These are phyloP conservation scores for Vulpes lagopus DNA, from an alignment of 2,113 vertebrate genomes.

Conservation along the genomic window DNA sequence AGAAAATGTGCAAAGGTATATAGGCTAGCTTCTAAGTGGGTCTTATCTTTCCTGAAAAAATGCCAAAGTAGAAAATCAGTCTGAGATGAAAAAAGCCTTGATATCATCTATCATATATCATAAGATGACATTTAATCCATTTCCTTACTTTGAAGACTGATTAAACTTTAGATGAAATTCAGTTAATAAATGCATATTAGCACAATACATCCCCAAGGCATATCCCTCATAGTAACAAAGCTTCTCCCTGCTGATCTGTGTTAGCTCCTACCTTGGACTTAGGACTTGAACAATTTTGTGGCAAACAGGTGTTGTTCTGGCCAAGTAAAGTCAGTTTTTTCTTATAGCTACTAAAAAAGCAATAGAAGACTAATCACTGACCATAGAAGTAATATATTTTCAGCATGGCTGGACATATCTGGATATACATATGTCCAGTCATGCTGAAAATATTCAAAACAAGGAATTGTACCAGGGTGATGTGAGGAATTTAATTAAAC, in stretches of 20 bases:
- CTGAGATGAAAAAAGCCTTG: slow-evolving; percentile 17
- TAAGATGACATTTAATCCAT: slow-evolving; percentile 47
- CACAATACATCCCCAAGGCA: background rate
- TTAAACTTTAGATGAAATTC: slow-evolving; percentile 53
- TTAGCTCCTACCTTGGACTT: background rate
- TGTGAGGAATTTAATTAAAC: slow-evolving; percentile 70
- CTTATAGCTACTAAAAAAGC: background rate
- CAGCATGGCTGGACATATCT: background rate
- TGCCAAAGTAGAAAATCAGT: slow-evolving; percentile 34
- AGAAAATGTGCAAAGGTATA: slow-evolving; percentile 9
- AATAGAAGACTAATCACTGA: background rate
- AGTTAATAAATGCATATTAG: slow-evolving; percentile 40
- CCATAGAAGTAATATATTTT: background rate
- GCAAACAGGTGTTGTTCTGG: background rate
- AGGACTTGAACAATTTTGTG: background rate
- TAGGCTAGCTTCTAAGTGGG: background rate
- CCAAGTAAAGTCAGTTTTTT: background rate
- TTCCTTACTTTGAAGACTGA: slow-evolving; percentile 30
- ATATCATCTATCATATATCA: background rate
- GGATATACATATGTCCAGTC: background rate
- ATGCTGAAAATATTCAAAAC: background rate
- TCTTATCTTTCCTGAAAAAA: slow-evolving; percentile 43
- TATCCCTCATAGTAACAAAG: background rate
- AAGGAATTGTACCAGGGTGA: background rate
- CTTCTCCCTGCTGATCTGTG: background rate